Evolutionary conservation across 92 coral and sea anemone species (phyloP), one percentile per base, ranked within the genome.

Genomic region (Porites divaricata): DNA sequence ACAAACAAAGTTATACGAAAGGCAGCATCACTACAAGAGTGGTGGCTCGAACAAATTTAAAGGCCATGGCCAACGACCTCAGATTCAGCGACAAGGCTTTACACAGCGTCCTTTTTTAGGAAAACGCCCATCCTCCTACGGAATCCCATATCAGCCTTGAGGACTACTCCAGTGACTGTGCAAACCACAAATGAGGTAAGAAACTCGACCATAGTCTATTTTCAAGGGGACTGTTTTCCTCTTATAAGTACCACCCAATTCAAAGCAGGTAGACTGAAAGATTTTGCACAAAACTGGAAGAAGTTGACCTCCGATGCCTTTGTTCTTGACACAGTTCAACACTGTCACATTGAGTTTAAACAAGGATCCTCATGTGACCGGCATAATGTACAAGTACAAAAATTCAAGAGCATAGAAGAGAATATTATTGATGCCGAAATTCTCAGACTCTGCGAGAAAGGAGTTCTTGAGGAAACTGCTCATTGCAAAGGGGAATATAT

Each of bases 61-160:
- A 57, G 81, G 81, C 61, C 81, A 5, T 76, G 54, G 68, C 26
- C 67, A 53, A 76, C 81, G 51, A 53, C 53, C 81, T 57, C 70
- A 76, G 16, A 58, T 56, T 50, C 16, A 26, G 23, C 53, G 75
- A 70, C 52, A 70, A 48, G 59, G 62, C 77, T 72, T 6, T 50
- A 2, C 77, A 49, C 58, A 72, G 69, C n/a, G 5, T 8, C 24
- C 25, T 8, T 64, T 64, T 64, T 64, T 64, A 11, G 35, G 41
- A 7, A 64, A 64, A 3, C 24, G 9, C 12, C 9, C 68, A 9
- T 64, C 9, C 68, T 3, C 69, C 69, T 64, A 19, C 69, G 11
- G 26, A 25, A n/a, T 2, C 24, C 4, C 6, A 3, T 21, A 21
- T 19, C 10, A 64, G 24, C 3, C 3, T 16, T n/a, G 9, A 8